phyloP scores from a whole-genome alignment of 2,797 vertebrate genomes.

The Epinephelus awoara region DNA sequence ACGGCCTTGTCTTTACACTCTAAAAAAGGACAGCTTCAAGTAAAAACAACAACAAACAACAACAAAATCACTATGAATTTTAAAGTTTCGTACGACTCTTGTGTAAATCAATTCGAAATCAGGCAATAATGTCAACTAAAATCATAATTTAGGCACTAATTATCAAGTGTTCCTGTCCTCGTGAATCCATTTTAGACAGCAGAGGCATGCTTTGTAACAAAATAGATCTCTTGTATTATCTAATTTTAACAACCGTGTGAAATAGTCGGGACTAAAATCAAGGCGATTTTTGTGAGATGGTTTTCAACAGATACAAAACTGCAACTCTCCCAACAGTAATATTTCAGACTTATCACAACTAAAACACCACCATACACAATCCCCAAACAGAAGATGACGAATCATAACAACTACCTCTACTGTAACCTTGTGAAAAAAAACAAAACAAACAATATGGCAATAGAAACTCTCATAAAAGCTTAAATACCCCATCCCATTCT shows the following conservation, averaged over 20 bases:
- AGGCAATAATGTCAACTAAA: slow-evolving; percentile 52
- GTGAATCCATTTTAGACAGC: slow-evolving; percentile 28
- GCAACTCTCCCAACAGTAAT: slow-evolving; percentile 30
- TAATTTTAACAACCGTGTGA: slow-evolving; percentile 35
- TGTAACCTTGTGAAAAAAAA: slow-evolving; percentile 19
- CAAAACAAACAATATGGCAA: slow-evolving; percentile 55
- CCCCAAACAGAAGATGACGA: slow-evolving; percentile 44
- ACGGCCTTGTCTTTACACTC: not conserved
- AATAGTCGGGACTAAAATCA: slow-evolving; percentile 48
- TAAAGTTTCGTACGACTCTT: not conserved
- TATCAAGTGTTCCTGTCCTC: slow-evolving; percentile 27
- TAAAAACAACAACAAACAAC: not conserved
- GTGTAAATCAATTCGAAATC: slow-evolving; percentile 21
- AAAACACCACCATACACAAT: slow-evolving; percentile 30
- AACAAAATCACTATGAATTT: not conserved
- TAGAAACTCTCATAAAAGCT: slow-evolving; percentile 67
- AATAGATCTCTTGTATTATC: slow-evolving; percentile 43
- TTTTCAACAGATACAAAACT: slow-evolving; percentile 40
- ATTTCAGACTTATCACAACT: slow-evolving; percentile 36
- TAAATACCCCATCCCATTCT: slow-evolving; percentile 80
- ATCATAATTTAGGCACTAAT: slow-evolving; percentile 55
- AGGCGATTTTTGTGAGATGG: slow-evolving; percentile 40
- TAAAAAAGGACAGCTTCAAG: slow-evolving; percentile 19
- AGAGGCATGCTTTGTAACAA: slow-evolving; percentile 54
- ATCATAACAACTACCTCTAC: slow-evolving; percentile 26